phyloP scores from a whole-genome alignment of 2,113 vertebrate species.

The Holacanthus passer region DNA sequence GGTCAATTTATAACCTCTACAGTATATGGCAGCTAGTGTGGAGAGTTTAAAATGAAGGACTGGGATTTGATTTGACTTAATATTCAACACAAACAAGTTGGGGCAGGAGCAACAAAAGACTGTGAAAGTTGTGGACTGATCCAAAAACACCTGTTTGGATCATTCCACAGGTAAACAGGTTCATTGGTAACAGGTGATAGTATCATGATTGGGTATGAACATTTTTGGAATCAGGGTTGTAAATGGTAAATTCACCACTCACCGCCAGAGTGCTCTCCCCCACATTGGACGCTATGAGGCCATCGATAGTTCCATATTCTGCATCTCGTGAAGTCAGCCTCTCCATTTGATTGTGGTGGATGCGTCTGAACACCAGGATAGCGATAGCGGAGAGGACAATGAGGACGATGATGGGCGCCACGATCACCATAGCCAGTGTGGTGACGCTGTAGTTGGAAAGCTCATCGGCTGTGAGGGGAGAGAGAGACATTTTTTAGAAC shows the following conservation, averaged over 20 bases:
- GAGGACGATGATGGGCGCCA: conserved; percentile 89
- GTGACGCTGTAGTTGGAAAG: conserved; percentile 88
- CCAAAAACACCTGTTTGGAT: too few relatives aligned
- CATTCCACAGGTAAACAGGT: too few relatives aligned
- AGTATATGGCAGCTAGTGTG: neutral
- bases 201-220: too few relatives aligned
- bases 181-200: too few relatives aligned
- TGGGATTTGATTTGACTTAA: conserved; percentile 13
- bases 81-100: too few relatives aligned
- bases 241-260: conserved; percentile 76
- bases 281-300: conserved; percentile 97
- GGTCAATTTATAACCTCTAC: neutral
- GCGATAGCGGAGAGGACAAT: conserved; percentile 89
- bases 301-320: conserved; percentile 96
- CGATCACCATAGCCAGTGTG: conserved; percentile 88
- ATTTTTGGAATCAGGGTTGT: too few relatives aligned
- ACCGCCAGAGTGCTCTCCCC: conserved; percentile 98
- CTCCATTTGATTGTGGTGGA: conserved; percentile 93
- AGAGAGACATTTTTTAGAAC: conserved; percentile 19
- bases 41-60: conserved; percentile 5
- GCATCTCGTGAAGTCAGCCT: conserved; percentile 92
- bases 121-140: too few relatives aligned
- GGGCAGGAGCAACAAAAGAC: too few relatives aligned
- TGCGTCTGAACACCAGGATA: conserved; percentile 90
- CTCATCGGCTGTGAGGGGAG: conserved; percentile 79